phyloP scores from a whole-genome alignment of 2,888 invertebrate species.

The Imbricaverruca yamaguchii region DNA sequence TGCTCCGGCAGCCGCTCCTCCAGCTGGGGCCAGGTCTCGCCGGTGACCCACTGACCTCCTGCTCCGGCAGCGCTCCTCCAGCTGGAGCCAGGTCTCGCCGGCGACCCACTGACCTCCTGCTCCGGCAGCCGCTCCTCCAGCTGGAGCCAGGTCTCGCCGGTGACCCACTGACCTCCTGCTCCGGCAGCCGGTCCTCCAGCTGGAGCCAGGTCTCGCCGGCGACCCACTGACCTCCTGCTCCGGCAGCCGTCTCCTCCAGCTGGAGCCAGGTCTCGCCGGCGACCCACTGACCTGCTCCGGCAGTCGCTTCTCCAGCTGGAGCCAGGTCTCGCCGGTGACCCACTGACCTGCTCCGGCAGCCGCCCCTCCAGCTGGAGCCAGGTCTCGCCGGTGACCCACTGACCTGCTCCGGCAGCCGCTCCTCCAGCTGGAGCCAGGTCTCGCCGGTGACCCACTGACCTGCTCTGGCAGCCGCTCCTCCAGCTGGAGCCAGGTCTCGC shows the following conservation, averaged over 20 bases:
- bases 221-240: background rate
- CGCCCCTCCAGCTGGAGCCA: constrained; percentile 12
- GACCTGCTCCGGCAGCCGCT: background rate
- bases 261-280: constrained; percentile 6
- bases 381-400: background rate
- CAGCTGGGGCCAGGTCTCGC: constrained; percentile 1
- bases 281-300: background rate
- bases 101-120: background rate
- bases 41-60: background rate
- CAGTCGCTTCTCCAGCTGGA: background rate
- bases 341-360: background rate
- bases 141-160: constrained; percentile 4
- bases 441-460: background rate
- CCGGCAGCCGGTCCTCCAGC: background rate
- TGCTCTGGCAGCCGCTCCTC: background rate
- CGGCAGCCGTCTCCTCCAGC: background rate
- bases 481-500: constrained; percentile 4
- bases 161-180: background rate
- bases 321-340: background rate
- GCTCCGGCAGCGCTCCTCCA: background rate
- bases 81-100: constrained; percentile 4
- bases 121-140: background rate
- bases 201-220: constrained; percentile 6
- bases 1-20: background rate
- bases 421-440: constrained; percentile 9